These are phyloP conservation scores for Pomatorhinus ruficollis DNA, from an alignment of 2,113 vertebrate species.

Conservation along the genomic window DNA sequence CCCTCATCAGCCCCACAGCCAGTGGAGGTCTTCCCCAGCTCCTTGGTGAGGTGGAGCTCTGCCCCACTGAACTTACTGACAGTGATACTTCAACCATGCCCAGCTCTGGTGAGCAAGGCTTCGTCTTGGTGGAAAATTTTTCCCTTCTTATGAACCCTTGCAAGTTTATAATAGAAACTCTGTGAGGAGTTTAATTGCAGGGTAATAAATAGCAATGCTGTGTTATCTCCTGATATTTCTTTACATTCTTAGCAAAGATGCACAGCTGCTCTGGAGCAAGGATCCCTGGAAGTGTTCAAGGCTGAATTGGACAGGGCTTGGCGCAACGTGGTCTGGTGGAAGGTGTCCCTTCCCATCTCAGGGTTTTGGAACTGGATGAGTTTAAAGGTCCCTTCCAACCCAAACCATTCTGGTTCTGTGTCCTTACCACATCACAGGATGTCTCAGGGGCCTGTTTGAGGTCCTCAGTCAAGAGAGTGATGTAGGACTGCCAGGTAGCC, in stretches of 20 bases:
- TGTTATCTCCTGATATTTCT: conserved; percentile 64
- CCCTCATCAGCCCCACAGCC: neutral
- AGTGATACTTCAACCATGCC: neutral
- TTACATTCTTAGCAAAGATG: neutral
- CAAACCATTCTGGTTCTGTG: neutral
- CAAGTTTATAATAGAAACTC: conserved; percentile 66
- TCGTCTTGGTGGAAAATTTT: conserved; percentile 61
- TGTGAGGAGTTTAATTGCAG: conserved; percentile 71
- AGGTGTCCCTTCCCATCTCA: neutral
- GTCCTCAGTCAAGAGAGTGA: neutral
- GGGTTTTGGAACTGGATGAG: neutral
- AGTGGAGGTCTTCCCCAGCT: neutral
- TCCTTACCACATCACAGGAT: neutral
- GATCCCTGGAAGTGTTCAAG: neutral
- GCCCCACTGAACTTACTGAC: neutral
- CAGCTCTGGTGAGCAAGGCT: neutral
- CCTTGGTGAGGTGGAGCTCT: neutral
- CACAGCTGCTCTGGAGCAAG: conserved; percentile 32
- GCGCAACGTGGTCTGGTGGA: neutral
- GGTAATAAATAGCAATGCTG: conserved; percentile 70
- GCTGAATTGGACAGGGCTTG: neutral
- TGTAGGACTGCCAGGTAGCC: neutral
- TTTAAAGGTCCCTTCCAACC: neutral
- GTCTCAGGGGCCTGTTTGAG: neutral
- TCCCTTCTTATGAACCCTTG: conserved; percentile 49